Evolutionary conservation across 2,113 vertebrate species (phyloP).

Genomic region (Nesospiza acunhae): DNA sequence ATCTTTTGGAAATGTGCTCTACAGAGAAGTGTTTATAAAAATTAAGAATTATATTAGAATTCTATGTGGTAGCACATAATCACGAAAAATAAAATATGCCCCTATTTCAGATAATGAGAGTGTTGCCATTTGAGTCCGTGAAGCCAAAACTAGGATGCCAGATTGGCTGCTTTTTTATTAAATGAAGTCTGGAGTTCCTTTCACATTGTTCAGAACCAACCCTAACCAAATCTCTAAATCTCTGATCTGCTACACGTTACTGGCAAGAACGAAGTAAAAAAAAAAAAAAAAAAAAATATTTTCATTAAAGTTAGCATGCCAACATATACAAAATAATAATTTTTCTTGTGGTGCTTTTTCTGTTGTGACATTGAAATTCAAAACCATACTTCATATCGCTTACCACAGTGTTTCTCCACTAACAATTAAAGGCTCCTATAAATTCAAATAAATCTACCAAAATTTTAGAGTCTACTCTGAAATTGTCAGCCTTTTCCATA

Average conservation of each 20-base stretch:
- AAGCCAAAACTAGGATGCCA: neutral
- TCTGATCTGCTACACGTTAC: neutral
- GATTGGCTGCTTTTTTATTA: neutral
- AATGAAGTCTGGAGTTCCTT: neutral
- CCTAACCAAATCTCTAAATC: neutral
- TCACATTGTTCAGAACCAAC: neutral
- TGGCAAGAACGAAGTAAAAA: neutral
- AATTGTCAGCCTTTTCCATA: neutral
- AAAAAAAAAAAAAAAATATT: neutral
- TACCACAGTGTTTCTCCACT: neutral
- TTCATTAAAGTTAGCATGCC: neutral
- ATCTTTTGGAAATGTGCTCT: neutral
- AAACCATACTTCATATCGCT: neutral
- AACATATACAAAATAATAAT: neutral
- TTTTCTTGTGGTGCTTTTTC: neutral
- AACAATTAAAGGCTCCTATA: neutral
- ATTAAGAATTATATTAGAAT: neutral
- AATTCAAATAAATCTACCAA: neutral
- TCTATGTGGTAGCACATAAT: neutral
- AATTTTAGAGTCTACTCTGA: neutral
- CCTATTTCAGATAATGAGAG: neutral
- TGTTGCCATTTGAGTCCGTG: neutral
- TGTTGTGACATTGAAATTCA: neutral
- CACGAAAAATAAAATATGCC: neutral
- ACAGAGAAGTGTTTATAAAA: neutral